A percentile compares a stretch with the other conserved stretches of the same genome.
Conservation (phyloP, 2,797 vertebrate genomes). For the Austrolebias charrua region DNA sequence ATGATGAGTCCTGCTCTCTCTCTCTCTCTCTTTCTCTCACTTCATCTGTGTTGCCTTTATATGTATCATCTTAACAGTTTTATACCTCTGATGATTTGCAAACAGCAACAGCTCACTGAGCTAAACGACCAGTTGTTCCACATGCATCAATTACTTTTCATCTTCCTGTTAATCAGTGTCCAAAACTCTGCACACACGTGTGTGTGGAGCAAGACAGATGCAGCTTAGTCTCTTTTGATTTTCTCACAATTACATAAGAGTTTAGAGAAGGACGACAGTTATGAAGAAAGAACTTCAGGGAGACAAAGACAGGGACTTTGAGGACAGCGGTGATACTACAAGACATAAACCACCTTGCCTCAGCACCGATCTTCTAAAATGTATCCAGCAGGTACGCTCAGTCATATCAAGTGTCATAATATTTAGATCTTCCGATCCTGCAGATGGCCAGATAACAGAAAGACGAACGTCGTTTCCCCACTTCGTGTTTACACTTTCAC, state of each 20-base stretch:
- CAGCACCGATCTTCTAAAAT: conserved; percentile 64
- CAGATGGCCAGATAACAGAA: conserved; percentile 69
- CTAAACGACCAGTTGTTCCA: neutral
- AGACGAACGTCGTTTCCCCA: conserved; percentile 56
- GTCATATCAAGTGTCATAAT: conserved; percentile 81
- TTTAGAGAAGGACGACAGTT: conserved; percentile 41
- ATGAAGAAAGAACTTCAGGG: conserved; percentile 43
- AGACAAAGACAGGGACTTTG: conserved; percentile 43
- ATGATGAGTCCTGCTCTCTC: conserved; percentile 56
- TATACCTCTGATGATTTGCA: conserved; percentile 9
- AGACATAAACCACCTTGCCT: conserved; percentile 71
- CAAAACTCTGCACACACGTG: conserved; percentile 1
- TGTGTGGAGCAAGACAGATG: conserved; percentile 11
- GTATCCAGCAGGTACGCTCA: conserved; percentile 73
- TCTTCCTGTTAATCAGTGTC: neutral
- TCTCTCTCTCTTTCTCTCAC: conserved; percentile 22
- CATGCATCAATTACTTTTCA: neutral
- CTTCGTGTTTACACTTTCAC: conserved; percentile 66
- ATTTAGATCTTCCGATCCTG: conserved; percentile 76
- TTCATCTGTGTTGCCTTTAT: conserved; percentile 18
- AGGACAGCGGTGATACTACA: conserved; percentile 56
- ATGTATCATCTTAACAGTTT: conserved; percentile 14
- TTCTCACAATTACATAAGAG: conserved; percentile 49
- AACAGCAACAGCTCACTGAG: conserved; percentile 13
- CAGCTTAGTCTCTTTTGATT: conserved; percentile 31